phyloP scores from a whole-genome alignment of 2,888 invertebrate species.

The Lithophane semibrunnea region DNA sequence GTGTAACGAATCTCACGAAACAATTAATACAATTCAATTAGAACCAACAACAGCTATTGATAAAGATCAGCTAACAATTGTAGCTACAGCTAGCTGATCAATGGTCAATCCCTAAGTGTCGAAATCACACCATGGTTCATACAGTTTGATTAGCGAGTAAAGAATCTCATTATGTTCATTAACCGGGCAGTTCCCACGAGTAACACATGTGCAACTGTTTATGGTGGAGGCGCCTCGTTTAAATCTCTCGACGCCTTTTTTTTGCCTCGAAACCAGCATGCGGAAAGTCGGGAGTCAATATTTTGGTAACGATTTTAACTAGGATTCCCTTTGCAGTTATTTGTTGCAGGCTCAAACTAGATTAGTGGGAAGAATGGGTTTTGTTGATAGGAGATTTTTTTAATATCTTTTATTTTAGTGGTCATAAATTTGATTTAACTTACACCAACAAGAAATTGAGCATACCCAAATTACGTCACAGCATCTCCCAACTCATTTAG shows the following conservation, averaged over 20 bases:
- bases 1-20: conserved; percentile 39
- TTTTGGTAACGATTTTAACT: conserved; percentile 58
- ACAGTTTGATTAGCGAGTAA: conserved; percentile 82
- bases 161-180: conserved; percentile 83
- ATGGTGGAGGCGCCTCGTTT: conserved; percentile 73
- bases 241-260: conserved; percentile 82
- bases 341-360: conserved; percentile 3
- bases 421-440: conserved; percentile 17
- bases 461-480: conserved; percentile 20
- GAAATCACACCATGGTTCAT: conserved; percentile 64
- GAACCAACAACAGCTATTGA: conserved; percentile 38
- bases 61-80: conserved; percentile 43
- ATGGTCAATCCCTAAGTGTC: conserved; percentile 63
- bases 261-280: conserved; percentile 64
- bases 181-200: conserved; percentile 81
- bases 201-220: conserved; percentile 85
- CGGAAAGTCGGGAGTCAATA: conserved; percentile 70
- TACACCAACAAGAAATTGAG: conserved; percentile 13
- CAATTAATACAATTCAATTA: conserved; percentile 52
- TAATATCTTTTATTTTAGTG: neutral
- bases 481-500: conserved; percentile 5
- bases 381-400: neutral
- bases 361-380: neutral
- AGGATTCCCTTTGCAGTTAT: conserved; percentile 28
- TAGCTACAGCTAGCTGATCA: conserved; percentile 38